Conservation (phyloP, 2,888 invertebrate species). For the Tholera decimalis region DNA sequence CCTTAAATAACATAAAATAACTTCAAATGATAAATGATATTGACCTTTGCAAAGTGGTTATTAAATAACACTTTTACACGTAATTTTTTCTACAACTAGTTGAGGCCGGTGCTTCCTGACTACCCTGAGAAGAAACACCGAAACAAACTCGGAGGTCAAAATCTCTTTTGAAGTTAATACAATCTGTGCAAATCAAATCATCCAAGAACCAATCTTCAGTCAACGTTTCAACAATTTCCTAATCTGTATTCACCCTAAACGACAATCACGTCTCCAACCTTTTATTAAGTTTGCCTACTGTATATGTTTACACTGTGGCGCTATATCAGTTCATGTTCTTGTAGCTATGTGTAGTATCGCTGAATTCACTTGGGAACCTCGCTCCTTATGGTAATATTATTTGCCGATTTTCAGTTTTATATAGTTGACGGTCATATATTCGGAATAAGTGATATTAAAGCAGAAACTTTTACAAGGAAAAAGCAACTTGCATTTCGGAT, state of each 20-base stretch:
- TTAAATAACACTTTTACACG: no score
- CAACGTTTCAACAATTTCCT: no score
- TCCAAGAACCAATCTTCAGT: no score
- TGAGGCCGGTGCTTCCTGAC: no score
- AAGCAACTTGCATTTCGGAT: neutral
- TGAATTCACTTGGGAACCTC: conserved; percentile 37
- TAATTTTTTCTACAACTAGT: no score
- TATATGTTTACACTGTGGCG: conserved; percentile 9
- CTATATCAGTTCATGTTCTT: conserved; percentile 18
- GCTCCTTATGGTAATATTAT: conserved; percentile 54
- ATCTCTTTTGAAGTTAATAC: no score
- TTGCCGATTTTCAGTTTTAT: conserved; percentile 29
- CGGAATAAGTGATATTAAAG: conserved; percentile 11
- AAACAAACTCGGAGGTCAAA: no score
- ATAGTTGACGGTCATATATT: conserved; percentile 34
- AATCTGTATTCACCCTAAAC: neutral
- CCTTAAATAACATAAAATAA: no score
- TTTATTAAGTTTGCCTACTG: conserved; percentile 16
- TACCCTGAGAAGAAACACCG: no score
- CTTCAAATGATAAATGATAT: no score
- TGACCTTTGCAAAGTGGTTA: no score
- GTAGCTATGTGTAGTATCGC: conserved; percentile 27
- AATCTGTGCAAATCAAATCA: no score
- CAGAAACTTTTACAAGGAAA: conserved; percentile 1
- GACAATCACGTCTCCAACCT: neutral